A percentile compares a stretch with the other conserved stretches of the same genome.
These are phyloP conservation scores for Aphaenogaster floridana DNA, from an alignment of 1,140 invertebrate genomes.

Conservation along the genomic window DNA sequence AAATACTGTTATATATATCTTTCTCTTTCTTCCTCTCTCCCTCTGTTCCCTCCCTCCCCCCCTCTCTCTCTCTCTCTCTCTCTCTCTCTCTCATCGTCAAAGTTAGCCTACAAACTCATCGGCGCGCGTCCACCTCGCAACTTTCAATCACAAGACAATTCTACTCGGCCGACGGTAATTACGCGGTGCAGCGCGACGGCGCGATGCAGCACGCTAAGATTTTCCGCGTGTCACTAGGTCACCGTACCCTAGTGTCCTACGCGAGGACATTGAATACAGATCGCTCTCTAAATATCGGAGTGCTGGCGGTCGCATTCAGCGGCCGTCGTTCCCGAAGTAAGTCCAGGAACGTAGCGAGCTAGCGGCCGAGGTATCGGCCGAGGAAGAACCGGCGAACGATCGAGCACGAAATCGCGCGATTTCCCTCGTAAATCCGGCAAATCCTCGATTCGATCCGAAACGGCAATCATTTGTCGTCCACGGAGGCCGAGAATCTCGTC, in stretches of 20 bases:
- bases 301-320: slow-evolving; percentile 35
- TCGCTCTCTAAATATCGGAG: slow-evolving; percentile 70
- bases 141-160: slow-evolving; percentile 36
- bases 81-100: background rate
- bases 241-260: slow-evolving; percentile 51
- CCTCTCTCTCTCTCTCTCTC: background rate
- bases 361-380: background rate
- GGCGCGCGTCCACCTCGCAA: slow-evolving; percentile 1
- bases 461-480: background rate
- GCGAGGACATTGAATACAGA: slow-evolving; percentile 66
- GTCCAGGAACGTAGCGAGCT: slow-evolving; percentile 34
- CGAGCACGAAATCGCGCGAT: background rate
- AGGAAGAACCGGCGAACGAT: background rate
- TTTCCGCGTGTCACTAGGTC: slow-evolving; percentile 71
- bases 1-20: background rate
- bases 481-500: background rate
- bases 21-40: background rate
- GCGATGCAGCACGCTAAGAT: slow-evolving; percentile 36
- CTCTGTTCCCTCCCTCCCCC: background rate
- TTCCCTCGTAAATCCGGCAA: background rate
- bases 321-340: slow-evolving; percentile 38
- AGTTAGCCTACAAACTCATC: slow-evolving; percentile 23
- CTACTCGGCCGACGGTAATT: slow-evolving; percentile 16
- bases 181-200: background rate
- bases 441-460: background rate